phyloP scores from a whole-genome alignment of 2,888 invertebrate genomes.

The Drosophila mercatorum region DNA sequence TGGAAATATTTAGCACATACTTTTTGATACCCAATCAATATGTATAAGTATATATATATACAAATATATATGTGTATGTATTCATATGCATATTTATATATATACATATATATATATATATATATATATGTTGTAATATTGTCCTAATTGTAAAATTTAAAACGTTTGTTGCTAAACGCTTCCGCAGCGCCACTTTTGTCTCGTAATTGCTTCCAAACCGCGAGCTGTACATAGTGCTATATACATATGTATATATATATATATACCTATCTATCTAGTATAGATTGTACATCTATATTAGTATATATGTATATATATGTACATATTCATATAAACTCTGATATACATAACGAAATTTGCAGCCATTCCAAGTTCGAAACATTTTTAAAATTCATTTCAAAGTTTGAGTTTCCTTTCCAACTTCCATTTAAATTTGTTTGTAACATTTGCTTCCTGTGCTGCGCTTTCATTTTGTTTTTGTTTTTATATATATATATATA shows the following conservation, averaged over 20 bases:
- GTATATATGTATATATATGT: neutral
- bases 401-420: neutral
- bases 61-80: slow-evolving; percentile 4
- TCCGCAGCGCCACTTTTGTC: neutral
- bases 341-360: neutral
- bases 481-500: neutral
- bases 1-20: slow-evolving; percentile 9
- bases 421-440: slow-evolving; percentile 14
- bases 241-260: neutral
- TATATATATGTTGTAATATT: slow-evolving; percentile 5
- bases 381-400: neutral
- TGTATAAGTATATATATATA: slow-evolving; percentile 6
- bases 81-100: neutral
- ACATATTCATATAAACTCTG: neutral
- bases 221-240: slow-evolving; percentile 16
- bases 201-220: slow-evolving; percentile 5
- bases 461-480: slow-evolving; percentile 11
- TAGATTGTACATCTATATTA: neutral
- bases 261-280: neutral
- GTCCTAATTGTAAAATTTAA: neutral
- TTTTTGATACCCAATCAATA: slow-evolving; percentile 21
- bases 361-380: slow-evolving; percentile 2
- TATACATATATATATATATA: slow-evolving; percentile 6
- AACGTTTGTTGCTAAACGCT: slow-evolving; percentile 6
- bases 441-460: slow-evolving; percentile 29